Evolutionary conservation across 2,888 invertebrate genomes (phyloP).

Genomic region (Idaea aversata): DNA sequence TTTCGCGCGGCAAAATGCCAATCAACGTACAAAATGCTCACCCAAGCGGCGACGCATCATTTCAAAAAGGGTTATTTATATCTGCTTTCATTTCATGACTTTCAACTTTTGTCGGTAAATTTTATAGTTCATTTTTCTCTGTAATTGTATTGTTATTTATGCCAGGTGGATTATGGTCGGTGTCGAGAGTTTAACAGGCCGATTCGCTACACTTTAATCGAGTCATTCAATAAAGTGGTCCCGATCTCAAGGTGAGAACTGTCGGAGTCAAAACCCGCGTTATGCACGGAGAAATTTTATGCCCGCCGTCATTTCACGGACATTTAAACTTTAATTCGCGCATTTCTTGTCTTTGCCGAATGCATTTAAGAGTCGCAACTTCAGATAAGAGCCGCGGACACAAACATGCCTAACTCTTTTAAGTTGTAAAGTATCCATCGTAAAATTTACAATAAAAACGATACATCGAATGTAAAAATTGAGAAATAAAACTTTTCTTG

Average conservation of each 20-base stretch:
- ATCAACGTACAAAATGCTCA: constrained; percentile 71
- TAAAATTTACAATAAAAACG: constrained; percentile 55
- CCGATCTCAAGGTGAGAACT: constrained; percentile 64
- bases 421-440: constrained; percentile 32
- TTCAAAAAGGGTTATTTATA: constrained; percentile 33
- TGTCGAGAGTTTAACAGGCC: constrained; percentile 63
- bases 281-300: constrained; percentile 68
- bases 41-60: constrained; percentile 47
- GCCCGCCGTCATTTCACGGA: constrained; percentile 73
- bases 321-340: constrained; percentile 68
- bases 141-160: constrained; percentile 23
- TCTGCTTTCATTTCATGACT: constrained; percentile 18
- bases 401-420: not conserved
- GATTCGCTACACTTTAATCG: constrained; percentile 74
- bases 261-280: constrained; percentile 57
- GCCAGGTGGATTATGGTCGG: constrained; percentile 26
- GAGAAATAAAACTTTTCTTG: constrained; percentile 63
- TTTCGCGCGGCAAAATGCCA: constrained; percentile 75
- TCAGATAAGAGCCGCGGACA: constrained; percentile 36
- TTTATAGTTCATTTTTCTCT: constrained; percentile 36
- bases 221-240: constrained; percentile 63
- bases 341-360: constrained; percentile 57
- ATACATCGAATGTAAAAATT: constrained; percentile 42
- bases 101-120: constrained; percentile 35
- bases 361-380: constrained; percentile 54